These are phyloP conservation scores for Helarctos malayanus DNA, from an alignment of 2,797 vertebrate genomes.

Conservation along the genomic window DNA sequence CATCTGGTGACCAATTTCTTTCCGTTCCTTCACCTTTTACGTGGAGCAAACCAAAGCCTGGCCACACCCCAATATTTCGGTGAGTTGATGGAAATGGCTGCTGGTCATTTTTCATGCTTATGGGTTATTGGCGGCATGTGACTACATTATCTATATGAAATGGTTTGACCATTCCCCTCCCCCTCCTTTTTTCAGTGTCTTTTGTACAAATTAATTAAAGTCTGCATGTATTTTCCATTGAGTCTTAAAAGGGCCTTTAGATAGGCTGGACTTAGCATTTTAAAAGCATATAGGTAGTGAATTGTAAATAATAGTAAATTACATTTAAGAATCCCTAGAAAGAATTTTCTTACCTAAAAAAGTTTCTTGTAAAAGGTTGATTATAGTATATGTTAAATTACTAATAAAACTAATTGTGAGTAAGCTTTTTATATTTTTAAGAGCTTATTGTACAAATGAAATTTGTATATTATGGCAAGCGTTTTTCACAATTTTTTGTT, in stretches of 20 bases:
- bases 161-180: background rate
- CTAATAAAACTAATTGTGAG: background rate
- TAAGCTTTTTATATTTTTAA: conserved; percentile 50
- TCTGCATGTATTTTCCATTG: conserved; percentile 60
- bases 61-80: conserved; percentile 99
- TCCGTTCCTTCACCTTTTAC: conserved; percentile 98
- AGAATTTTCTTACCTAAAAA: conserved; percentile 50
- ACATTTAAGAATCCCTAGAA: background rate
- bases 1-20: conserved; percentile 96
- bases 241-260: conserved; percentile 62
- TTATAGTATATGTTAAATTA: conserved; percentile 56
- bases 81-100: conserved; percentile 87
- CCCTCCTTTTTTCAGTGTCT: background rate
- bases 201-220: conserved; percentile 5
- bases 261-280: conserved; percentile 39
- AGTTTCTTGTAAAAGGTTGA: background rate
- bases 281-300: background rate
- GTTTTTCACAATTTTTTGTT: conserved; percentile 16
- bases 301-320: conserved; percentile 51
- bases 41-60: conserved; percentile 99
- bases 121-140: conserved; percentile 28
- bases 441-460: conserved; percentile 7
- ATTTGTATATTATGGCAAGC: background rate
- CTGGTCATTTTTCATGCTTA: conserved; percentile 61
- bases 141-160: conserved; percentile 27